phyloP scores from a whole-genome alignment of 2,888 invertebrate species.

The Tinea semifulvella region DNA sequence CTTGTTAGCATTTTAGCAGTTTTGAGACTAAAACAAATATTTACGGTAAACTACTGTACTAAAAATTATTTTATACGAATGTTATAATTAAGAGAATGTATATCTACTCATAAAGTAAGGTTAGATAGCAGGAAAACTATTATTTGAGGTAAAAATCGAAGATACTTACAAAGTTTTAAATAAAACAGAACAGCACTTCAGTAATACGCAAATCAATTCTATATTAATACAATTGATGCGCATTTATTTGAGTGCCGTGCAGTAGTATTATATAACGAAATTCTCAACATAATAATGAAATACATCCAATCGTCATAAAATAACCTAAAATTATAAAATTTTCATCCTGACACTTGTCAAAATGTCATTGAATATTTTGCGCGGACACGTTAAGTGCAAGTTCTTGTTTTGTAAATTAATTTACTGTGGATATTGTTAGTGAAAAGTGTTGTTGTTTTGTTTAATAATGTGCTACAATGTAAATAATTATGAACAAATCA shows the following conservation, averaged over 20 bases:
- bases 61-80: slow-evolving; percentile 2
- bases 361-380: no score
- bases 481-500: no score
- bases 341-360: not conserved
- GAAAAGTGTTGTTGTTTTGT: no score
- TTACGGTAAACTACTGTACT: not conserved
- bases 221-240: not conserved
- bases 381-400: no score
- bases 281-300: not conserved
- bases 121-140: no score
- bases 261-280: slow-evolving; percentile 1
- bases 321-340: not conserved
- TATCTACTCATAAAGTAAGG: no score
- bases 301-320: slow-evolving; percentile 1
- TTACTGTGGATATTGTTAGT: no score
- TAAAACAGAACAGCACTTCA: not conserved
- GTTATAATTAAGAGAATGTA: no score
- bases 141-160: no score
- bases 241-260: slow-evolving; percentile 4
- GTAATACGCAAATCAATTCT: not conserved
- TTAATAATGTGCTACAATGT: no score
- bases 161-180: no score
- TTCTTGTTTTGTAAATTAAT: no score
- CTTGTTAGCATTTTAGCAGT: slow-evolving; percentile 27
- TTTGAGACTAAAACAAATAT: slow-evolving; percentile 32